Conservation (phyloP, 2,113 vertebrate genomes). For the Cyanoramphus novaezelandiae region DNA sequence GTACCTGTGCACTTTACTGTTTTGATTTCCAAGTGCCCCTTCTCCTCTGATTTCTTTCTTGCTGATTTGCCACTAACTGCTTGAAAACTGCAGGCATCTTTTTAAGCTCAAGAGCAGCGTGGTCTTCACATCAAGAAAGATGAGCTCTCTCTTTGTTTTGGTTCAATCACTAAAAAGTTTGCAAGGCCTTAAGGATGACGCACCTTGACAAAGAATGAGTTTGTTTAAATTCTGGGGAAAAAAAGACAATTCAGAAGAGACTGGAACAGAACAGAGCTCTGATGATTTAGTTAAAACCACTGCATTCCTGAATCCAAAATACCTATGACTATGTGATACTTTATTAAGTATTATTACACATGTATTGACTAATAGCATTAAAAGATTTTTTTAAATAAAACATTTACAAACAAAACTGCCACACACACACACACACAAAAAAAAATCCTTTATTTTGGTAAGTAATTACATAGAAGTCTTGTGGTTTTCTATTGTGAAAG, state of each 20-base stretch:
- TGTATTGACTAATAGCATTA: conserved; percentile 73
- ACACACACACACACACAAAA: neutral
- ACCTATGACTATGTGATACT: conserved; percentile 43
- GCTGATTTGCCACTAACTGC: conserved; percentile 59
- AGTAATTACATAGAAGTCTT: neutral
- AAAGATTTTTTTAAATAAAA: conserved; percentile 71
- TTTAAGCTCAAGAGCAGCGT: conserved; percentile 34
- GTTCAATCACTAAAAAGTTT: conserved; percentile 51
- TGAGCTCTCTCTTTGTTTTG: conserved; percentile 63
- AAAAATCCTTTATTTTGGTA: conserved; percentile 18
- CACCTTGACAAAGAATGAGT: conserved; percentile 55
- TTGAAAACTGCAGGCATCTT: conserved; percentile 55
- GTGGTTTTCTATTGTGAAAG: neutral
- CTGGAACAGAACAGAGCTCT: conserved; percentile 38
- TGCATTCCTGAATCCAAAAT: conserved; percentile 52
- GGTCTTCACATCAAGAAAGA: conserved; percentile 62
- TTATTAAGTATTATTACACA: conserved; percentile 75
- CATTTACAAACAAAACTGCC: conserved; percentile 61
- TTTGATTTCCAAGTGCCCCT: conserved; percentile 59
- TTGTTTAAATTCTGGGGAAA: conserved; percentile 53
- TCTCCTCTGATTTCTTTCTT: conserved; percentile 45
- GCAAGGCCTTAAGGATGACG: conserved; percentile 66
- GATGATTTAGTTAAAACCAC: conserved; percentile 40
- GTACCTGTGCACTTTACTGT: conserved; percentile 78
- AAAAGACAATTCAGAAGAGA: conserved; percentile 37